phyloP scores from a whole-genome alignment of 2,797 vertebrate genomes.

The Poeciliopsis paucimaculata region DNA sequence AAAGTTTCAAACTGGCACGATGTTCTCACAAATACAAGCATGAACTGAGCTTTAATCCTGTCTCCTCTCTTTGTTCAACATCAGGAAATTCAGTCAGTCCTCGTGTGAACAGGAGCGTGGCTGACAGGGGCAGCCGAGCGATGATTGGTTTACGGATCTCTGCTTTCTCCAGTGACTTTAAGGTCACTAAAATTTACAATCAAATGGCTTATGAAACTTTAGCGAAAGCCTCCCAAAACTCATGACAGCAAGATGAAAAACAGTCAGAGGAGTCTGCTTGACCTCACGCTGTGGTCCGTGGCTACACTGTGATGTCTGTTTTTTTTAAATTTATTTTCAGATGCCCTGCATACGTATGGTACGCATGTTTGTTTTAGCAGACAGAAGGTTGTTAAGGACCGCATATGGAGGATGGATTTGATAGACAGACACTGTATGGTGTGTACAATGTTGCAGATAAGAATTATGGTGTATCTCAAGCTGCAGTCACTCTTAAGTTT shows the following conservation, averaged over 20 bases:
- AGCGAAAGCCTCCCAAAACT: constrained; percentile 87
- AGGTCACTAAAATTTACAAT: constrained; percentile 95
- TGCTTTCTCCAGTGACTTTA: constrained; percentile 90
- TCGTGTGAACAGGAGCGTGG: constrained; percentile 87
- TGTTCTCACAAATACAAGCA: constrained; percentile 49
- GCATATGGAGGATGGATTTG: constrained; percentile 80
- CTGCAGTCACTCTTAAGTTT: constrained; percentile 67
- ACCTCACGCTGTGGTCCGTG: constrained; percentile 82
- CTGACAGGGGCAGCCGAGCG: constrained; percentile 88
- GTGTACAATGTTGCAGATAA: constrained; percentile 59
- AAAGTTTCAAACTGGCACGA: constrained; percentile 39
- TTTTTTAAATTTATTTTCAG: constrained; percentile 17
- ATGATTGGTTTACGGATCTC: constrained; percentile 94
- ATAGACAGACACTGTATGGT: constrained; percentile 77
- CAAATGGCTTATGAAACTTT: constrained; percentile 88
- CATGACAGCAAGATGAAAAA: constrained; percentile 86
- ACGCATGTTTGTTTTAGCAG: constrained; percentile 65
- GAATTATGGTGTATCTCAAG: constrained; percentile 60
- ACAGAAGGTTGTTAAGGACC: constrained; percentile 78
- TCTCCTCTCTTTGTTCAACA: constrained; percentile 75
- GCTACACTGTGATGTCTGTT: constrained; percentile 56
- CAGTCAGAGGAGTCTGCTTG: constrained; percentile 86
- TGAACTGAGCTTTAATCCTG: constrained; percentile 58
- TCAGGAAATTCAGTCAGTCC: constrained; percentile 75
- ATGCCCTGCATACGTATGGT: constrained; percentile 57